Conservation (phyloP, 2,797 vertebrate species). For the Mus caroli region DNA sequence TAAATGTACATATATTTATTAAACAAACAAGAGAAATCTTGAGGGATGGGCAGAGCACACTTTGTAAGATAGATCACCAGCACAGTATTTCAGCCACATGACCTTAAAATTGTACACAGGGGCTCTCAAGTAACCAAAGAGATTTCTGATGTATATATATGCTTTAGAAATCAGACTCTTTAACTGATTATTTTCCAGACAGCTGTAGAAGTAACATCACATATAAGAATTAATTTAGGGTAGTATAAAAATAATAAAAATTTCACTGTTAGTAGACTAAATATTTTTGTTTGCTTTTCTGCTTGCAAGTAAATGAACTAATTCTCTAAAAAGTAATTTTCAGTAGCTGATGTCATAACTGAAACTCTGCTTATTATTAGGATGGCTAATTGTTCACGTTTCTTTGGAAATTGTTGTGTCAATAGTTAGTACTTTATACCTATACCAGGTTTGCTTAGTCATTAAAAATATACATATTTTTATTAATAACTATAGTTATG, state of each 20-base stretch:
- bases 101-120: neutral
- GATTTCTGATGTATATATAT: neutral
- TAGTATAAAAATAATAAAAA: conserved; percentile 49
- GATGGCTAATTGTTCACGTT: conserved; percentile 28
- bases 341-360: conserved; percentile 8
- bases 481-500: conserved; percentile 37
- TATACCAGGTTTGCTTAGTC: conserved; percentile 3
- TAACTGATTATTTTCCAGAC: conserved; percentile 35
- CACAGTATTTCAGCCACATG: conserved; percentile 15
- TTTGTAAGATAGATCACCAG: conserved; percentile 13
- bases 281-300: conserved; percentile 57
- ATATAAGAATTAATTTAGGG: conserved; percentile 28
- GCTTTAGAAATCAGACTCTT: conserved; percentile 55
- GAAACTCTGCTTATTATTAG: neutral
- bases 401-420: conserved; percentile 55
- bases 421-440: conserved; percentile 46
- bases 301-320: conserved; percentile 25
- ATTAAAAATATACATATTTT: conserved; percentile 53
- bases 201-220: conserved; percentile 12
- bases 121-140: neutral
- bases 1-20: conserved; percentile 26
- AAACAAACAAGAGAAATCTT: conserved; percentile 21
- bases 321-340: conserved; percentile 48
- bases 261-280: neutral
- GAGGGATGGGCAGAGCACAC: neutral